Evolutionary conservation across 2,113 vertebrate species (phyloP), one percentile per base, ranked within the genome.

Genomic region (Electrona antarctica): DNA sequence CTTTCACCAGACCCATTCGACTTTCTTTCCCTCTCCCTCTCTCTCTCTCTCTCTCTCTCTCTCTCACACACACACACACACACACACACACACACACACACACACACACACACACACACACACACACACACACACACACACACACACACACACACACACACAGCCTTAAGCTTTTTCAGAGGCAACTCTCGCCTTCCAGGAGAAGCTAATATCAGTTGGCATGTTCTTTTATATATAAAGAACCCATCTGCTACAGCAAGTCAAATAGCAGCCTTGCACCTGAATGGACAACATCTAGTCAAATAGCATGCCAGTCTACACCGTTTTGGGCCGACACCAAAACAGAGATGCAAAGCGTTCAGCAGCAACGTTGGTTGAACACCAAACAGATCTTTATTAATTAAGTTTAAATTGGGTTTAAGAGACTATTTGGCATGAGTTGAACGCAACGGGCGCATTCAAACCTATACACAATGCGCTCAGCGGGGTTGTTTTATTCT

Each of bases 191-290:
- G 89, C 92, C 93, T 92, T 74, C 89, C 91, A 94, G 90, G 93
- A 90, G 92, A 90, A 91, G 92, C 95, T 95, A 96, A 95, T 93
- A 94, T 91, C 93, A 95, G 91, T 94, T 94, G 94, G 92, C 94
- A 93, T 87, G 87, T 87, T 85, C 68, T 87, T 41, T 41, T 41
- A 41, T 41, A 33, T 33, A 92, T 91, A 93, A 94, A 90, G 91
- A 90, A 93, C 91, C 96, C 97, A 97, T 98, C 97, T 98, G 97
- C 94, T 93, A 93, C 85, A 67, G 70, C 88, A 87, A 88, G 89
- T 92, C 86, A 88, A 80, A 89, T 14, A 73, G 84, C 70, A 87
- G 87, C 79, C 85, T 41, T 41, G 33, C 33, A 89, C 87, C 86
- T 88, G 82, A 87, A 84, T 83, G 82, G 75, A 74, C 76, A 77